Percentiles rank a stretch among this genome's conserved stretches.
These are phyloP conservation scores for Orgyia antiqua DNA, from an alignment of 2,888 invertebrate species.

Conservation along the genomic window DNA sequence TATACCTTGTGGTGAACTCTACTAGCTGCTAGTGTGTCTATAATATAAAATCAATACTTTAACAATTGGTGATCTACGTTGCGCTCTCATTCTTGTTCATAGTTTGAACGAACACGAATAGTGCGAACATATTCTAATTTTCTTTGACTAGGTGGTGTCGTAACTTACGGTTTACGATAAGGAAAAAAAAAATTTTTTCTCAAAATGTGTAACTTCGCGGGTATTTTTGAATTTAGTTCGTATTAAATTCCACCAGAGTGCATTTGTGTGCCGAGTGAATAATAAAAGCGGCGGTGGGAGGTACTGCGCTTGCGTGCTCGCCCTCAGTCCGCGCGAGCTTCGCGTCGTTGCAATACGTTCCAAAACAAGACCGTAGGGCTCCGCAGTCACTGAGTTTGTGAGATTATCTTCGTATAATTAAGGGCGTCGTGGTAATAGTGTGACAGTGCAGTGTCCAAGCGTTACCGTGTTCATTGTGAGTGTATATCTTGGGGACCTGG, in stretches of 20 bases:
- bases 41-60: slow-evolving; percentile 66
- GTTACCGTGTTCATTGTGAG: slow-evolving; percentile 22
- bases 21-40: slow-evolving; percentile 23
- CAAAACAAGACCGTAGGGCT: slow-evolving; percentile 49
- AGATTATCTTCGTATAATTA: slow-evolving; percentile 24
- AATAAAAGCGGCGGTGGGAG: no score
- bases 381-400: slow-evolving; percentile 34
- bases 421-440: slow-evolving; percentile 34
- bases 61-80: slow-evolving; percentile 17
- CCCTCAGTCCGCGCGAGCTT: slow-evolving; percentile 53
- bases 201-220: slow-evolving; percentile 48
- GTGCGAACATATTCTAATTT: not conserved
- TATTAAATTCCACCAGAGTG: slow-evolving; percentile 32
- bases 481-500: slow-evolving; percentile 23
- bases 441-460: slow-evolving; percentile 47
- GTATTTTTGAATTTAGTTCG: slow-evolving; percentile 48
- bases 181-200: slow-evolving; percentile 9
- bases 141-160: not conserved
- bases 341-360: slow-evolving; percentile 48
- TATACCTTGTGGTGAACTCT: slow-evolving; percentile 26
- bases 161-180: no score
- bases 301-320: slow-evolving; percentile 48
- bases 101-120: no score
- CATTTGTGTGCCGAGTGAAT: slow-evolving; percentile 14
- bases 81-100: slow-evolving; percentile 8